These are phyloP conservation scores for Drosophila ogumai DNA, from an alignment of 1,140 invertebrate genomes.

Conservation along the genomic window DNA sequence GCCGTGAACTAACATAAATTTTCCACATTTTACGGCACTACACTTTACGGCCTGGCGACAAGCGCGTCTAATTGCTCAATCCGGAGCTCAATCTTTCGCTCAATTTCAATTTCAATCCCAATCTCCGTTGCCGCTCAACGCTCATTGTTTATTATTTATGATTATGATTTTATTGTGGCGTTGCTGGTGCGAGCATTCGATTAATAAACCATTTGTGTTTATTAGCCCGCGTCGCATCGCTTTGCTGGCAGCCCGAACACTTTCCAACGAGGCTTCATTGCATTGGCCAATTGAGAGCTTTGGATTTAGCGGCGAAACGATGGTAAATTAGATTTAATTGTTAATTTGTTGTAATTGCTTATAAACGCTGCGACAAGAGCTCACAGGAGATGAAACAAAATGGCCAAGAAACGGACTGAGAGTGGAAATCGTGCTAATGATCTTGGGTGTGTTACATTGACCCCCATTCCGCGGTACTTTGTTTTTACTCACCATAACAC, in stretches of 20 bases:
- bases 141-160: slow-evolving; percentile 43
- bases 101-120: slow-evolving; percentile 46
- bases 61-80: slow-evolving; percentile 69
- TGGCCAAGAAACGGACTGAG: slow-evolving; percentile 20
- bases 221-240: slow-evolving; percentile 64
- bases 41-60: slow-evolving; percentile 46
- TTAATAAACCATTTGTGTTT: slow-evolving; percentile 76
- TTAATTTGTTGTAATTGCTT: slow-evolving; percentile 68
- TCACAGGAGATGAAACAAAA: slow-evolving; percentile 25
- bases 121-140: slow-evolving; percentile 26
- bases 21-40: slow-evolving; percentile 38
- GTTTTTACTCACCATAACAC: slow-evolving; percentile 87
- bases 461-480: slow-evolving; percentile 1
- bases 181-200: slow-evolving; percentile 58
- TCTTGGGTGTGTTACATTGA: slow-evolving; percentile 19
- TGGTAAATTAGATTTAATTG: slow-evolving; percentile 68
- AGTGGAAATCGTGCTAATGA: slow-evolving; percentile 42
- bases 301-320: slow-evolving; percentile 24
- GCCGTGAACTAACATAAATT: slow-evolving; percentile 51
- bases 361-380: slow-evolving; percentile 50
- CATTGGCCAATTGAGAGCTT: slow-evolving; percentile 39
- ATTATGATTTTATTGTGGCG: slow-evolving; percentile 46
- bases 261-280: slow-evolving; percentile 50
- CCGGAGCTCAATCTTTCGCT: slow-evolving; percentile 22
- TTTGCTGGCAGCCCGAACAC: slow-evolving; percentile 57